A percentile compares a stretch with the other conserved stretches of the same genome.
Conservation (phyloP, 2,797 vertebrate genomes). For the Coluber constrictor region DNA sequence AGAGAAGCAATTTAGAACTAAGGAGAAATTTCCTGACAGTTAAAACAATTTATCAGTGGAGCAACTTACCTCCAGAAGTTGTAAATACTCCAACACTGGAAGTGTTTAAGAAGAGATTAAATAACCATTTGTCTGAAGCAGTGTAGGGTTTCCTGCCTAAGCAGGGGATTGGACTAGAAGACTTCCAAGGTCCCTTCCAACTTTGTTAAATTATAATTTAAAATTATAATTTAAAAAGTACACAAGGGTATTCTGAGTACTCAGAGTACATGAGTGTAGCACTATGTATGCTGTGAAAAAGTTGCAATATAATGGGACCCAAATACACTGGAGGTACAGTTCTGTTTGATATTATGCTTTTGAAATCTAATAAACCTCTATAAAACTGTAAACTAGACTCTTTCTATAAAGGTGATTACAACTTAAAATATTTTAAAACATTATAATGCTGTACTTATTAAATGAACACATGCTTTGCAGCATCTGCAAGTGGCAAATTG, state of each 20-base stretch:
- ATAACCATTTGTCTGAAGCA: too few relatives aligned
- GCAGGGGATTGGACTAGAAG: too few relatives aligned
- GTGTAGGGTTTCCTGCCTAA: too few relatives aligned
- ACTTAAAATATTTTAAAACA: neutral
- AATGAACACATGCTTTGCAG: neutral
- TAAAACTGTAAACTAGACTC: neutral
- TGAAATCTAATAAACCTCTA: neutral
- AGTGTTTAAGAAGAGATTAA: too few relatives aligned
- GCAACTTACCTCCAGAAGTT: too few relatives aligned
- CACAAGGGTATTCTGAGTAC: neutral
- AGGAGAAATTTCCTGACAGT: too few relatives aligned
- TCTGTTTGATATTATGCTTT: neutral
- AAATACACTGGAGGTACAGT: neutral
- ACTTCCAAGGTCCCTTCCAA: too few relatives aligned
- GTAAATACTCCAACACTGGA: too few relatives aligned
- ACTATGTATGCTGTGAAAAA: neutral
- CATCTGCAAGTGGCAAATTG: neutral
- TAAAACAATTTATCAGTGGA: too few relatives aligned
- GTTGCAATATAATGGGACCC: neutral
- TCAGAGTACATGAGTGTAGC: neutral
- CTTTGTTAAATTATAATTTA: too few relatives aligned
- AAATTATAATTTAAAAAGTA: too few relatives aligned
- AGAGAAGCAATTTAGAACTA: too few relatives aligned
- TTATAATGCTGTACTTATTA: neutral
- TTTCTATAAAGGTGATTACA: neutral